Base-by-base conservation (phyloP, 2,113 vertebrate species). In the Oenanthe oenanthe region DNA sequence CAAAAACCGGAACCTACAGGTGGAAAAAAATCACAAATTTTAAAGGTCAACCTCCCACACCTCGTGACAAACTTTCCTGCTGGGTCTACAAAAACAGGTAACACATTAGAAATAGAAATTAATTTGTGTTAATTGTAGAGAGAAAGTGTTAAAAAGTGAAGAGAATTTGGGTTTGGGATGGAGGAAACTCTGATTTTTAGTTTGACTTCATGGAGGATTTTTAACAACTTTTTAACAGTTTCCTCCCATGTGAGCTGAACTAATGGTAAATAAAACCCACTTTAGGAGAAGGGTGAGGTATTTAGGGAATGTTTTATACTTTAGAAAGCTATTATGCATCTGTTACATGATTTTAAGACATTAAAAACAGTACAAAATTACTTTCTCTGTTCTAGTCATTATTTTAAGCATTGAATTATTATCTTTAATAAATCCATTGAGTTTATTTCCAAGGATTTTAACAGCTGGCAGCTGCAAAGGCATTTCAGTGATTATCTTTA, bases 1-100 rank as follows among this genome's bases (percentile, higher is more conserved):
- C 98, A 90, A 98, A 97, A 95, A 98, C 98, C 54, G 98, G 97
- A 88, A 98, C 97, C 86, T 99, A 98, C 84, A 90, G 91, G 38
- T 99, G 99, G 99, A 98, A 97, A 98, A 99, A 98, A 97, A 96
- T 99, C 40, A 95, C 86, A 9, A 97, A 97, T 71, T 97, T 97
- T 96, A 96, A 95, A 48, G 99, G 98, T 48, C 98, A 98, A 9
- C 97, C 98, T 78, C 99, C 99, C 20, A 99, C 99, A n/a, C 98
- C 99, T 73, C 98, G 99, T 95, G 99, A 99, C 97, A 99, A 99
- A 92, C 98, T 99, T 79, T 99, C 99, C 94, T 99, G 99, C 97
- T 99, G 99, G 99, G 98, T 99, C 68, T 98, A 99, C 89, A 98
- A 98, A 78, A 98, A 98, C 97, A 98, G 97, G 99, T 99, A 96